phyloP scores from a whole-genome alignment of 2,113 vertebrate species.

The Megaceryle maxima region DNA sequence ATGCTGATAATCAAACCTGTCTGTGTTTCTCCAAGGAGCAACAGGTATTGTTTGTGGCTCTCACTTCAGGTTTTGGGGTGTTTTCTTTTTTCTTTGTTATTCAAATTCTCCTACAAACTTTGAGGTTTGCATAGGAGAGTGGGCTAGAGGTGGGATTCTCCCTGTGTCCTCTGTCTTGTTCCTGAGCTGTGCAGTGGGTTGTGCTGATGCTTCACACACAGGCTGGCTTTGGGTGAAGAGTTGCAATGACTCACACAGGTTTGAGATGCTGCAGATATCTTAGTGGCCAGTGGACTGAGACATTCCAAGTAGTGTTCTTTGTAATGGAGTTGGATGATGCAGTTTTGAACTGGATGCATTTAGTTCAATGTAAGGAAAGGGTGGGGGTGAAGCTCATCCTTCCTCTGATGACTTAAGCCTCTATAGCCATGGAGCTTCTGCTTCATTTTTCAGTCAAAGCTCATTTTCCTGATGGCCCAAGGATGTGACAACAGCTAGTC shows the following conservation, averaged over 20 bases:
- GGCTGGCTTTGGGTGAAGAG: background rate
- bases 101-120: background rate
- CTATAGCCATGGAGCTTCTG: background rate
- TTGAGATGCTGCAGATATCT: background rate
- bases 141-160: background rate
- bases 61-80: background rate
- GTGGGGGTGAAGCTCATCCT: background rate
- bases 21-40: background rate
- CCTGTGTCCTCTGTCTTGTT: background rate
- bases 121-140: background rate
- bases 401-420: background rate
- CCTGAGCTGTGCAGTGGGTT: background rate
- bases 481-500: background rate
- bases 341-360: background rate
- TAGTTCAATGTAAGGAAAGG: background rate
- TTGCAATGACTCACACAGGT: background rate
- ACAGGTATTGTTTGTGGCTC: background rate
- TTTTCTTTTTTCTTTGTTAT: background rate
- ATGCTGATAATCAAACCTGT: background rate
- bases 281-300: background rate
- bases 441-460: background rate
- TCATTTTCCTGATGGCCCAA: background rate
- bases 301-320: background rate
- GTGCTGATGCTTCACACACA: background rate
- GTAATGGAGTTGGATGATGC: no score